phyloP scores from a whole-genome alignment of 2,113 vertebrate species.

The Cranoglanis bouderius region DNA sequence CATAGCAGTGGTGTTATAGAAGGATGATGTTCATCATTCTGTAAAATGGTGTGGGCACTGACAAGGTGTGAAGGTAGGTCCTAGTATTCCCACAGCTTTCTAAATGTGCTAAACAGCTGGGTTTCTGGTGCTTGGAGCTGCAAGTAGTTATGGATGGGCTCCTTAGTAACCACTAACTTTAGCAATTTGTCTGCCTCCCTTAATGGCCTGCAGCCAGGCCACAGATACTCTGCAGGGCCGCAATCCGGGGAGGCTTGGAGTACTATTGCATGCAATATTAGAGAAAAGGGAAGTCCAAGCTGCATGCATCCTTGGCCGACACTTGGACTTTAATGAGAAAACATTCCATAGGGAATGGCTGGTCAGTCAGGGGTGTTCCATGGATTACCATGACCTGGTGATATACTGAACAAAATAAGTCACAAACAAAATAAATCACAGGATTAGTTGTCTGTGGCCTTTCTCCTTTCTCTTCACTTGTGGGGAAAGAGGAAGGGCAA shows the following conservation, averaged over 20 bases:
- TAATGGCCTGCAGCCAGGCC: background rate
- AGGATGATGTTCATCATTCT: background rate
- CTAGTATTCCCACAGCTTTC: background rate
- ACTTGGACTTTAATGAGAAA: background rate
- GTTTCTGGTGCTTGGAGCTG: background rate
- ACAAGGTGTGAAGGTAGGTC: background rate
- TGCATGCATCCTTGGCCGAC: background rate
- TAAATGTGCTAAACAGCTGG: background rate
- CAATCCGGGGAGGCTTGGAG: background rate
- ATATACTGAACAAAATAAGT: too few relatives aligned
- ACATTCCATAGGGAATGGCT: too few relatives aligned
- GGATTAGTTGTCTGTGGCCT: too few relatives aligned
- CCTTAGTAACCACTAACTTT: background rate
- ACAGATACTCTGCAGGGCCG: background rate
- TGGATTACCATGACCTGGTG: too few relatives aligned
- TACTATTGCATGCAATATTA: background rate
- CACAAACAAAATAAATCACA: too few relatives aligned
- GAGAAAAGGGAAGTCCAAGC: too few relatives aligned
- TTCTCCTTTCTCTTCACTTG: too few relatives aligned
- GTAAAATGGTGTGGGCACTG: background rate
- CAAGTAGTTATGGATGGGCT: background rate
- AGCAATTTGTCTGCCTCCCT: background rate
- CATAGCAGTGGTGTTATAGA: background rate
- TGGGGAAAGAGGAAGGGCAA: too few relatives aligned
- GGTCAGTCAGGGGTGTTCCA: background rate